Base-by-base conservation (phyloP, 2,797 vertebrate species). In the Anableps anableps region DNA sequence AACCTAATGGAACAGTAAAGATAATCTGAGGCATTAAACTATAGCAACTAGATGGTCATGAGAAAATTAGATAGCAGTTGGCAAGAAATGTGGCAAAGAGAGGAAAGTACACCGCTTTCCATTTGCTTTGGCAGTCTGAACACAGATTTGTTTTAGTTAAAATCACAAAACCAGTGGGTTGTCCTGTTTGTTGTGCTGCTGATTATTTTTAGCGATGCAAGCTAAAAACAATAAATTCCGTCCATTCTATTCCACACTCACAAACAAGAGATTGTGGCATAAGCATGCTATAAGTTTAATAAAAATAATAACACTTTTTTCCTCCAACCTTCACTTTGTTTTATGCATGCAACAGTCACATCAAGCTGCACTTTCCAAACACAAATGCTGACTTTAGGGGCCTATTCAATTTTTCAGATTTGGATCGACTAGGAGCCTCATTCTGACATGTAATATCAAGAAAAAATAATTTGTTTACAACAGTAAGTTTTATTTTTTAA, bases 1-100 rank as follows among this genome's bases (percentile, higher is more conserved):
- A 26, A 80, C 75, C 76, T 0, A 72, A 17, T 1, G 5, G 38
- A 23, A 51, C 31, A 64, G 55, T 73, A 21, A 53, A 38, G 23
- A 55, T 13, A 55, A n/a, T 29, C 82, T 53, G 66, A 78, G 68
- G 7, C 14, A 74, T 66, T 76, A 31, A 64, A 86, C 81, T 51
- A 31, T 50, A 70, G 53, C 62, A 83, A 53, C 41, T 71, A 53
- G 19, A 34, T 31, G 26, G 48, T 23, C 13, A 74, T 34, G n/a
- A 38, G 26, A 73, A 45, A n/a, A n/a, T n/a, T 74, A 5, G 10
- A 53, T 17, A 43, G 3, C 26, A 45, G 5, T 41, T 71, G 68
- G 26, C 13, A 71, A 71, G 38, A 71, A 71, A 71, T 71, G 41
- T 17, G 16, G 26, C 19, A 31, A 23, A 71, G 68, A 45, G 26